Evolutionary conservation across 2,888 invertebrate genomes (phyloP).

Genomic region (Nomada fabriciana): DNA sequence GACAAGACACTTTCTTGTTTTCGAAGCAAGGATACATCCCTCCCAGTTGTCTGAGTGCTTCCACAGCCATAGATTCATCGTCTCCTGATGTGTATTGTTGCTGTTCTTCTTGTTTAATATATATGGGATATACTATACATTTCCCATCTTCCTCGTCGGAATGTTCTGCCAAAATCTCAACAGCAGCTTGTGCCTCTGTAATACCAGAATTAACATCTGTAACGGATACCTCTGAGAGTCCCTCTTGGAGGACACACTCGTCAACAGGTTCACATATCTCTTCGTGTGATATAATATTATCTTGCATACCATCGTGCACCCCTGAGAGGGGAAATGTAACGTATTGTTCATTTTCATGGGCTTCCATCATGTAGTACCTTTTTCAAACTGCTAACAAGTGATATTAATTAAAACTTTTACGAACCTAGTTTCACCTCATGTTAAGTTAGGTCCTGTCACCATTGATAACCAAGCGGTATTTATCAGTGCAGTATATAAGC

Average conservation of each 20-base stretch:
- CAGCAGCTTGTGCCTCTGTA: constrained; percentile 71
- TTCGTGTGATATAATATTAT: constrained; percentile 78
- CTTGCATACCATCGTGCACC: constrained; percentile 76
- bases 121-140: constrained; percentile 73
- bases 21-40: constrained; percentile 82
- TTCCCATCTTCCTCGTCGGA: constrained; percentile 77
- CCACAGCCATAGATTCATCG: constrained; percentile 84
- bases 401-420: constrained; percentile 16
- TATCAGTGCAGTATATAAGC: constrained; percentile 10
- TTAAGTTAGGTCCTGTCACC: constrained; percentile 71
- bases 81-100: constrained; percentile 81
- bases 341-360: constrained; percentile 78
- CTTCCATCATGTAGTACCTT: constrained; percentile 72
- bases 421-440: constrained; percentile 75
- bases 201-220: constrained; percentile 64
- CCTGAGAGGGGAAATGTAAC: constrained; percentile 77
- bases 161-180: constrained; percentile 75
- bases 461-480: constrained; percentile 36
- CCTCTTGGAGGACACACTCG: constrained; percentile 74
- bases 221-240: constrained; percentile 69
- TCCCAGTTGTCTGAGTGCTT: constrained; percentile 84
- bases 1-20: constrained; percentile 77
- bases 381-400: neutral
- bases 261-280: constrained; percentile 79
- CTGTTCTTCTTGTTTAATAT: constrained; percentile 79